Conservation (phyloP, 2,113 vertebrate genomes). For the Hyla sarda region DNA sequence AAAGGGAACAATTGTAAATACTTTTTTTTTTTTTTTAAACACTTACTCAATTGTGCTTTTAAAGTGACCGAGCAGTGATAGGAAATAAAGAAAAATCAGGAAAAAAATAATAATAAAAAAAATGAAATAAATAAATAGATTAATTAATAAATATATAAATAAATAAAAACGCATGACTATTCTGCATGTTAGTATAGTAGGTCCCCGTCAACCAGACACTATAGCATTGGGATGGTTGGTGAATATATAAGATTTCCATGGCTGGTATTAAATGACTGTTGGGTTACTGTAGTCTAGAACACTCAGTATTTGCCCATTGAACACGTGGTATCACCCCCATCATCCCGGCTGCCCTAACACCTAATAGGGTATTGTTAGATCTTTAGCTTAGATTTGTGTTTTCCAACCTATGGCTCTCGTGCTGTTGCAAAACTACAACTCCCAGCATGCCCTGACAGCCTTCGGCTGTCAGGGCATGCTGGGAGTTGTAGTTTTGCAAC, state of each 20-base stretch:
- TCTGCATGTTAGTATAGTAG: no score
- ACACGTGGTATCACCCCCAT: neutral
- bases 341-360: neutral
- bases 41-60: no score
- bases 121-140: no score
- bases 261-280: slow-evolving; percentile 49
- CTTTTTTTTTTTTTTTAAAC: no score
- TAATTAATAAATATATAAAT: no score
- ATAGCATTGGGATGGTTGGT: neutral
- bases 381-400: no score
- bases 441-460: no score
- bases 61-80: no score
- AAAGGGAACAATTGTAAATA: no score
- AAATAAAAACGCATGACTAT: neutral
- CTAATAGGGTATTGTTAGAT: neutral
- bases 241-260: slow-evolving; percentile 28
- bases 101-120: neutral
- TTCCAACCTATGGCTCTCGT: neutral
- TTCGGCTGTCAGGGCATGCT: no score
- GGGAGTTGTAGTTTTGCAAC: no score
- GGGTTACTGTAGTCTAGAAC: slow-evolving; percentile 14
- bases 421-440: no score
- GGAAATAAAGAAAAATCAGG: neutral
- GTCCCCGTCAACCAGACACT: neutral
- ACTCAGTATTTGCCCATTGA: neutral